A percentile compares a stretch with the other conserved stretches of the same genome.
These are phyloP conservation scores for Nemapogon koenigi DNA, from an alignment of 2,888 invertebrate species.

Conservation along the genomic window DNA sequence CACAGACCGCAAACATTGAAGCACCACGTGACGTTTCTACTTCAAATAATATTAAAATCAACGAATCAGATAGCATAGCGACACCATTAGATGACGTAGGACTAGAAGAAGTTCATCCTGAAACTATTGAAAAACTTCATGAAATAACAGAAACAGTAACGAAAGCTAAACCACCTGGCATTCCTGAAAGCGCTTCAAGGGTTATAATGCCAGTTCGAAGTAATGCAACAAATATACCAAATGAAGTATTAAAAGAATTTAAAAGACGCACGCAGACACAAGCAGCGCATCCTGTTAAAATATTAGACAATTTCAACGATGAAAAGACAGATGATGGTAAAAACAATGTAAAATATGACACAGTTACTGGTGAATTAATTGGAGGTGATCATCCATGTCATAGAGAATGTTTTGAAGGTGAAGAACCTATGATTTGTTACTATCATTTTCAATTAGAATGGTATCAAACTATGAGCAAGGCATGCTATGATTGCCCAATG, in stretches of 20 bases:
- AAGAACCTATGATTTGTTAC: conserved; percentile 71
- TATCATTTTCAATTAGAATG: conserved; percentile 81
- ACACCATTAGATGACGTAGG: too few species aligned
- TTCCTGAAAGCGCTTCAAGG: conserved; percentile 44
- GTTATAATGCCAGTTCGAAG: conserved; percentile 30
- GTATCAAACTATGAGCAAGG: conserved; percentile 88
- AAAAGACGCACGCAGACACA: conserved; percentile 18
- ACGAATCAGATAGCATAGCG: too few species aligned
- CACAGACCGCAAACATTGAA: too few species aligned
- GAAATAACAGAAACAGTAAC: too few species aligned
- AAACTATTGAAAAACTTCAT: too few species aligned
- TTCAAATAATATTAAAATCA: too few species aligned
- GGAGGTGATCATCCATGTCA: conserved; percentile 66
- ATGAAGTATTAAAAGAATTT: conserved; percentile 22
- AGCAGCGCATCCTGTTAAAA: conserved; percentile 13
- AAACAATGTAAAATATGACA: conserved; percentile 44
- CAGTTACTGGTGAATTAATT: conserved; percentile 48
- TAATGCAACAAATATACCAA: conserved; percentile 30
- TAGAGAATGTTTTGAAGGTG: conserved; percentile 68
- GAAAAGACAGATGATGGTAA: conserved; percentile 26
- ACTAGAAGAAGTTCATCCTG: too few species aligned
- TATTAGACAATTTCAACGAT: conserved; percentile 26
- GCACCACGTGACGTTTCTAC: too few species aligned
- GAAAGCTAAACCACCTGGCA: conserved; percentile 20
- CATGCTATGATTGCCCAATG: conserved; percentile 83